Conservation (phyloP, 2,888 invertebrate genomes). For the Dryobota labecula region DNA sequence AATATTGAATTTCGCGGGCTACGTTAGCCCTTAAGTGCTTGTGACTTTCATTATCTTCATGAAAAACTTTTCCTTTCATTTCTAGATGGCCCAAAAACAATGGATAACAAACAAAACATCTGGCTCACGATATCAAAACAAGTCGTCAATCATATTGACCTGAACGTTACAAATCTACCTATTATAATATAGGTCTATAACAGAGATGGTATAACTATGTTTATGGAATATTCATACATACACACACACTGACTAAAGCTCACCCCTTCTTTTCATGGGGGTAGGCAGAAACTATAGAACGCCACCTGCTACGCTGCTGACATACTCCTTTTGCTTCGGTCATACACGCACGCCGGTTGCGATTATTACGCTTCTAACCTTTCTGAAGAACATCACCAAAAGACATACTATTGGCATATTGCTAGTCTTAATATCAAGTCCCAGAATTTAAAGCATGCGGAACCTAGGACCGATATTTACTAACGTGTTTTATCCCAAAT, state of each 20-base stretch:
- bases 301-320: not conserved
- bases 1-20: too few relatives aligned
- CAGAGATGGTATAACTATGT: not conserved
- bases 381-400: not conserved
- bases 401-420: too few relatives aligned
- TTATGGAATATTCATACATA: too few relatives aligned
- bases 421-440: not conserved
- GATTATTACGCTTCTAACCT: not conserved
- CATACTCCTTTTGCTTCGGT: not conserved
- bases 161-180: not conserved
- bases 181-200: not conserved
- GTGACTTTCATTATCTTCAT: not conserved
- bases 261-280: not conserved
- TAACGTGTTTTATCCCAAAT: not conserved
- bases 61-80: slow-evolving; percentile 25
- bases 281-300: too few relatives aligned
- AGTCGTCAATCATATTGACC: slow-evolving; percentile 47
- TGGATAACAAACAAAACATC: slow-evolving; percentile 16
- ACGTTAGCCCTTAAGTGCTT: too few relatives aligned
- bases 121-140: slow-evolving; percentile 40
- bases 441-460: too few relatives aligned
- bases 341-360: too few relatives aligned
- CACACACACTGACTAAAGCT: not conserved
- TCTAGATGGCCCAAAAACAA: slow-evolving; percentile 33
- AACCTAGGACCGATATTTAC: not conserved